phyloP scores from a whole-genome alignment of 23 tunicate genomes.

The Halocynthia roretzi region DNA sequence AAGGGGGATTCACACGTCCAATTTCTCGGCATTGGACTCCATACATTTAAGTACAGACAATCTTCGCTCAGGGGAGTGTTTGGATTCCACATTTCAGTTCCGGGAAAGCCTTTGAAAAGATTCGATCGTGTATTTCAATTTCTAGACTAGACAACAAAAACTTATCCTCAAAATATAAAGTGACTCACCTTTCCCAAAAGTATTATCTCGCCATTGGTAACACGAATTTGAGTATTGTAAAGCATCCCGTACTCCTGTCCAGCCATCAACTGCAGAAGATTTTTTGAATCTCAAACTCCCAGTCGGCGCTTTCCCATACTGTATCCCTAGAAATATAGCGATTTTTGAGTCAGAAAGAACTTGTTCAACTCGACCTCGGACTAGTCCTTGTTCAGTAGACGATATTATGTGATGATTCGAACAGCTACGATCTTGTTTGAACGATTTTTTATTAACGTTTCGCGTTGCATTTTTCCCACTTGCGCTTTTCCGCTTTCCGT shows the following conservation, averaged over 20 bases:
- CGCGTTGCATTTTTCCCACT: no score
- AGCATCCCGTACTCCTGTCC: constrained; percentile 44
- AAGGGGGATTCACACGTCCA: not conserved
- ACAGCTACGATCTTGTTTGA: no score
- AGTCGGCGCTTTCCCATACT: constrained; percentile 51
- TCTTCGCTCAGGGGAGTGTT: constrained; percentile 79
- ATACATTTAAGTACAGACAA: constrained; percentile 83
- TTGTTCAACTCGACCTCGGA: constrained; percentile 29
- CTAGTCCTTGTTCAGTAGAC: constrained; percentile 15
- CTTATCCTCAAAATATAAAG: not conserved
- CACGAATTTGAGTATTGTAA: constrained; percentile 30
- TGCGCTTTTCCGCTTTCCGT: no score
- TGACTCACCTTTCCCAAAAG: constrained; percentile 29
- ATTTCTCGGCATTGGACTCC: constrained; percentile 40
- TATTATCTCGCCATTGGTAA: constrained; percentile 58
- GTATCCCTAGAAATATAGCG: constrained; percentile 58
- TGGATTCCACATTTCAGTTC: constrained; percentile 93
- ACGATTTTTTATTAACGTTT: no score
- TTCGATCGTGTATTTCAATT: not conserved
- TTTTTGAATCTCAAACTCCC: constrained; percentile 47
- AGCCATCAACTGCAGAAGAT: constrained; percentile 40
- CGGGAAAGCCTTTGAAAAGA: constrained; percentile 32
- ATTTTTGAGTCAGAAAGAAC: constrained; percentile 27
- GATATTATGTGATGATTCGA: not conserved
- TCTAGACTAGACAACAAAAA: not conserved